phyloP scores from a whole-genome alignment of 2,797 vertebrate genomes.

The Numenius phaeopus region DNA sequence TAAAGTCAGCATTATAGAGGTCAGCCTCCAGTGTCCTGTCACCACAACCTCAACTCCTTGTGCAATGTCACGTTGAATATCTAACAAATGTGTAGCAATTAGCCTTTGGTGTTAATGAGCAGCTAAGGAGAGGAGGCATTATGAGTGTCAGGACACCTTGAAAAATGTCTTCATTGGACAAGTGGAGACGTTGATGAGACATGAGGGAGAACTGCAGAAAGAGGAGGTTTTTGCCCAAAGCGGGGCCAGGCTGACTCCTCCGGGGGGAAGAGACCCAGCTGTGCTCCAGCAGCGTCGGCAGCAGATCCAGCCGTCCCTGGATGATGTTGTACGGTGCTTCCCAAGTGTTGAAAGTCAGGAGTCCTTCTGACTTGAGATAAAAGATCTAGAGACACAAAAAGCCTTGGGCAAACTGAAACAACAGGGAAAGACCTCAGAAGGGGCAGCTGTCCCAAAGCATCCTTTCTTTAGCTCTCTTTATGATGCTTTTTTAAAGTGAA shows the following conservation, averaged over 20 bases:
- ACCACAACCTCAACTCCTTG: neutral
- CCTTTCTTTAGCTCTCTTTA: neutral
- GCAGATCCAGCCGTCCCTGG: neutral
- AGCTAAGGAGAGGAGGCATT: neutral
- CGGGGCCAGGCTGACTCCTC: neutral
- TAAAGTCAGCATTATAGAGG: neutral
- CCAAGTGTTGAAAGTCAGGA: neutral
- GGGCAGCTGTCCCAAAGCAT: neutral
- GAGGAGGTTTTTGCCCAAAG: neutral
- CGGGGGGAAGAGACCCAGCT: neutral
- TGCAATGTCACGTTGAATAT: neutral
- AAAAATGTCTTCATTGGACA: neutral
- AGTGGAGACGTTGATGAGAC: neutral
- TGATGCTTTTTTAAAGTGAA: neutral
- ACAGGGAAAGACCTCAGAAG: neutral
- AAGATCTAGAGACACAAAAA: neutral
- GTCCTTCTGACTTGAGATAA: neutral
- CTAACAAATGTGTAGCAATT: neutral
- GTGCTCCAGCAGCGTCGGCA: rapidly evolving
- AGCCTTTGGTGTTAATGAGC: neutral
- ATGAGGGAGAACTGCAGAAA: rapidly evolving
- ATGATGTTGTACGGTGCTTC: neutral
- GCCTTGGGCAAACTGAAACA: neutral
- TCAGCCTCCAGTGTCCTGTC: neutral
- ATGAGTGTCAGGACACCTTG: neutral